phyloP scores from a whole-genome alignment of 2,888 invertebrate species.

The Pseudoips prasinana region DNA sequence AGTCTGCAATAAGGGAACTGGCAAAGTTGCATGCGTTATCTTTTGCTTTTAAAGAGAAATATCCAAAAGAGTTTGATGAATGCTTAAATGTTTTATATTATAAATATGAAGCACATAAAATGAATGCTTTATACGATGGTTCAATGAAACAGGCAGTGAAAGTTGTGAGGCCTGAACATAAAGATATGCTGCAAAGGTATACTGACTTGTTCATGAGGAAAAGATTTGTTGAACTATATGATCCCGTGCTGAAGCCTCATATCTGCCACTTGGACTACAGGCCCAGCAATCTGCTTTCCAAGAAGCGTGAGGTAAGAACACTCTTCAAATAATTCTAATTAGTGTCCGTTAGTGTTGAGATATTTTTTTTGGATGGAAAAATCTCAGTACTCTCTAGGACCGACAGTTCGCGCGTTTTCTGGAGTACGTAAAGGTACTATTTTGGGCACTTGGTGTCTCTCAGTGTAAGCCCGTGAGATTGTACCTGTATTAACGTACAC shows the following conservation, averaged over 20 bases:
- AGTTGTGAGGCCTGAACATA: conserved; percentile 31
- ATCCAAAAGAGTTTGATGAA: conserved; percentile 35
- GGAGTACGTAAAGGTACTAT: too few species aligned
- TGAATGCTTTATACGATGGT: not conserved
- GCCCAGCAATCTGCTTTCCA: conserved; percentile 39
- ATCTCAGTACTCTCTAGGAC: too few species aligned
- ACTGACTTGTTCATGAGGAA: conserved; percentile 8
- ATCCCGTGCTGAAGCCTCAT: conserved; percentile 28
- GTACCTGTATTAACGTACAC: too few species aligned
- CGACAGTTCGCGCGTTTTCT: too few species aligned
- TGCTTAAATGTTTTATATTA: not conserved
- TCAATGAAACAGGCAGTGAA: conserved; percentile 15
- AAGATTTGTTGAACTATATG: conserved; percentile 15
- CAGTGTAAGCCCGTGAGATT: too few species aligned
- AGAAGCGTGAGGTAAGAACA: conserved; percentile 19
- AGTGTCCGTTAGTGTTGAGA: not conserved
- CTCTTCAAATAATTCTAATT: not conserved
- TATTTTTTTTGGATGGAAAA: not conserved
- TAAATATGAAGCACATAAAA: not conserved
- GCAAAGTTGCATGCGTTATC: conserved; percentile 55
- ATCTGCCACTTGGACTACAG: conserved; percentile 36
- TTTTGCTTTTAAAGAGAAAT: conserved; percentile 38
- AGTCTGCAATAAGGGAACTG: conserved; percentile 37
- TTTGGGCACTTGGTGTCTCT: too few species aligned
- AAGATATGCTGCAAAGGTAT: conserved; percentile 26